A percentile compares a stretch with the other conserved stretches of the same genome.
These are phyloP conservation scores for Drosophila crucigera DNA, from an alignment of 2,888 invertebrate genomes.

Conservation along the genomic window DNA sequence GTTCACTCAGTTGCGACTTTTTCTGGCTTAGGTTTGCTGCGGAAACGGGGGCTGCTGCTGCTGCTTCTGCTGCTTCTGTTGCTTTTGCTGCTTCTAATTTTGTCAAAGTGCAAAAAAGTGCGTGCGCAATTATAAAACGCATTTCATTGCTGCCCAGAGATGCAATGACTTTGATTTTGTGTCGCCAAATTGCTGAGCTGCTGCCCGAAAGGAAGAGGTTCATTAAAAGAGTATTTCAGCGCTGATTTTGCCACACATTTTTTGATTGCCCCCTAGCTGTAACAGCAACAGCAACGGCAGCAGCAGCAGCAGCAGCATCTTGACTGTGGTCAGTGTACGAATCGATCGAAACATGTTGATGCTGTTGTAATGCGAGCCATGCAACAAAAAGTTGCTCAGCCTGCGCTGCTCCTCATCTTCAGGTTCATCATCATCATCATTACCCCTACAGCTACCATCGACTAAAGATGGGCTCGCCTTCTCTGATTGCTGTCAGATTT, in stretches of 20 bases:
- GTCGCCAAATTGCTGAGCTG: slow-evolving; percentile 76
- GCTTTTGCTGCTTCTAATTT: slow-evolving; percentile 68
- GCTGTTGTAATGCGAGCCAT: slow-evolving; percentile 53
- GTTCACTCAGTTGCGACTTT: slow-evolving; percentile 65
- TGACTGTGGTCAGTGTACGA: slow-evolving; percentile 57
- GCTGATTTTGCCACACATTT: slow-evolving; percentile 80
- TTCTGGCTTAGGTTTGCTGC: slow-evolving; percentile 24
- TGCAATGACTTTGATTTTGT: slow-evolving; percentile 81
- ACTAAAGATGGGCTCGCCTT: slow-evolving; percentile 39
- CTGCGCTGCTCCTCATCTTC: slow-evolving; percentile 44
- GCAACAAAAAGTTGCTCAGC: slow-evolving; percentile 49
- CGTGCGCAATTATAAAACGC: slow-evolving; percentile 81
- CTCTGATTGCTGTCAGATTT: slow-evolving; percentile 68
- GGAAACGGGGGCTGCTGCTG: slow-evolving; percentile 1
- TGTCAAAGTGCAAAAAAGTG: slow-evolving; percentile 78
- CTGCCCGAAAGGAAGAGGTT: slow-evolving; percentile 75
- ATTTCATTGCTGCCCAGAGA: slow-evolving; percentile 68
- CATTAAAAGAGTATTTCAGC: slow-evolving; percentile 81
- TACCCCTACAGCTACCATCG: slow-evolving; percentile 54
- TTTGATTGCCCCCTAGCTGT: slow-evolving; percentile 73
- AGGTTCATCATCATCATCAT: slow-evolving; percentile 54
- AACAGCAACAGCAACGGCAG: slow-evolving; percentile 29
- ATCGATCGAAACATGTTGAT: slow-evolving; percentile 70
- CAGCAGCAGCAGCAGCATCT: slow-evolving; percentile 31
- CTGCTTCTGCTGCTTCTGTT: slow-evolving; percentile 6